Evolutionary conservation across 2,888 invertebrate genomes (phyloP), one percentile per base, ranked within the genome.

Genomic region (Sturmia bella): DNA sequence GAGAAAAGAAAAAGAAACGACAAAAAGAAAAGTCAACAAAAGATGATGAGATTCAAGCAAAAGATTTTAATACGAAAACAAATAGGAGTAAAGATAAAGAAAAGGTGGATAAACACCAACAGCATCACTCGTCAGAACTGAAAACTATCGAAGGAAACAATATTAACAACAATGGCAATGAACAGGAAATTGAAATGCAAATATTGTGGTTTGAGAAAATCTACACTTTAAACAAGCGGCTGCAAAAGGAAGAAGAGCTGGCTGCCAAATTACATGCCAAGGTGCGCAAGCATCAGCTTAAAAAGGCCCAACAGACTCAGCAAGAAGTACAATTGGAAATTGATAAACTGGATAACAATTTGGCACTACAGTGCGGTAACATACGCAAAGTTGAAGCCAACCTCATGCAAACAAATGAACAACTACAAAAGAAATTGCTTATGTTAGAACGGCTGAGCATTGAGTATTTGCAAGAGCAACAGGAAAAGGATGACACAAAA

Each of bases 161-260:
- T 3, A 41, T 13, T 3, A 63, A 52, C 21, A 59, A 72, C n/a
- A 66, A 39, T 45, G 54, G 48, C 32, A 79, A 63, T 68, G 72
- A 72, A 27, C 59, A 83, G 70, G 84, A 85, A 68, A 83, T 86
- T 57, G 87, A 86, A 59, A 70, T 85, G 64, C 94, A 95, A 91
- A 92, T 95, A n/a, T 94, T 94, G 86, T 92, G 95, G 84, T 91
- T 95, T 86, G 96, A 96, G 86, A 94, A 94, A 89, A 92, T 96
- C 61, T 93, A 94, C 24, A 93, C 94, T 68, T 91, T 96, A 27
- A 96, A 96, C 89, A 94, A 95, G 87, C 92, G 94, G 86, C 90
- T 96, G 75, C 93, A 95, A 76, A 92, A 94, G 75, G 95, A 96
- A 88, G 95, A 96, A 87, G 95, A 95, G 88, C 91, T 93, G 74